These are phyloP conservation scores for Uria lomvia DNA, from an alignment of 2,113 vertebrate genomes.

Conservation along the genomic window DNA sequence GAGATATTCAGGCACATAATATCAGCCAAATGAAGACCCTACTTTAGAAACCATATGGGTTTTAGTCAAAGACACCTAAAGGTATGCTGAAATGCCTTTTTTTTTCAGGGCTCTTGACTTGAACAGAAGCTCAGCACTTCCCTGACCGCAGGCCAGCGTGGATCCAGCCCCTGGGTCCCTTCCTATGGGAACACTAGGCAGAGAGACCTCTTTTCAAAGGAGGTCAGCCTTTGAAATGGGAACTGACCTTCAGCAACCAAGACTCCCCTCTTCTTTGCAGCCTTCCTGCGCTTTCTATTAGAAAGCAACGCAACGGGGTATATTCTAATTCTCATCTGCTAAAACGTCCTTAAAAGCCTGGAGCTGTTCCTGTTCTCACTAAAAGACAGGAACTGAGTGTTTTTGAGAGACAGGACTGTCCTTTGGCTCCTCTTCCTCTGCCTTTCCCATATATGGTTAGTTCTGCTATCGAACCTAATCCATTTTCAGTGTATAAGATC, in stretches of 20 bases:
- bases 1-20: background rate
- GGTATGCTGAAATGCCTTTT: background rate
- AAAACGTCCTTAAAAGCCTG: conserved; percentile 29
- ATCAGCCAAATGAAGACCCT: background rate
- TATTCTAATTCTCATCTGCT: conserved; percentile 1
- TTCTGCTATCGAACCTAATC: background rate
- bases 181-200: background rate
- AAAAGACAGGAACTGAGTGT: background rate
- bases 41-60: background rate
- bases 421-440: background rate
- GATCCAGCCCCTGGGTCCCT: background rate
- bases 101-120: background rate
- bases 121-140: background rate
- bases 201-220: background rate
- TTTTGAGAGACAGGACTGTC: background rate
- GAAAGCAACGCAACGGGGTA: background rate
- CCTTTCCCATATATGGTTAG: background rate
- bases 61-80: background rate
- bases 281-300: background rate
- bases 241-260: background rate
- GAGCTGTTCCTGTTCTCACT: conserved; percentile 15
- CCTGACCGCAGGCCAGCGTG: background rate
- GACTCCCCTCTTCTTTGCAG: background rate
- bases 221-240: conserved; percentile 30
- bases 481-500: background rate